Base-by-base conservation (phyloP, 37 sponge, comb jelly and placozoan genomes). In the Chondrosia reniformis region DNA sequence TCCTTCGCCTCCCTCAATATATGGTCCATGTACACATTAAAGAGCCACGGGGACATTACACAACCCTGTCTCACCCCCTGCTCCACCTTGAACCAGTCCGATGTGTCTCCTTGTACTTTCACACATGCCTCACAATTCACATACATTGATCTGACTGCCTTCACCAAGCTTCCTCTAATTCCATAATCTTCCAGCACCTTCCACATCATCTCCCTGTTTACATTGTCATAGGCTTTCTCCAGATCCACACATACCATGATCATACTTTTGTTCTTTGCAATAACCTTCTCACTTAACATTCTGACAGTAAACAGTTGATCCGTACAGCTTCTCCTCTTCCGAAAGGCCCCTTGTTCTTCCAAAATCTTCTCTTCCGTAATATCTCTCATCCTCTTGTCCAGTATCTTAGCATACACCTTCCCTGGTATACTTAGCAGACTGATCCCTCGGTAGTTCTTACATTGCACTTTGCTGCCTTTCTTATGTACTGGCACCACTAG, bases 311-410 rank as follows among this genome's bases (percentile, higher is more conserved):
- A 77, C 27, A 77, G 55, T 40, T 77, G 78, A 49, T 77, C 78
- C 17, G 28, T 56, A 55, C 78, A 77, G 58, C 56, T 30, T 30
- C 65, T 43, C 38, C 62, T 42, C 41, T 43, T 79, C 31, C 79
- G 45, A 22, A 79, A 79, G 7, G 66, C 79, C 34, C 79, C 62
- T 62, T 79, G 79, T 21, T 43, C 63, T 46, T 79, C 79, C 17
- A 65, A 67, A 31, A 79, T 34, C 24, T 31, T 30, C 25, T 22
- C 32, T 63, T 79, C 66, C 10, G 63, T 21, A 61, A 65, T 41
- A 21, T 36, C 45, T 46, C 24, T 37, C 45, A 79, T 25, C 19
- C 66, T 36, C 30, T 36, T 37, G 45, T 38, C 39, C 38, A 79
- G 24, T 15, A 79, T 67, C 79, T 59, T 79, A 21, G 59, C 38